Evolutionary conservation across 2,888 invertebrate genomes (phyloP).

Genomic region (Leuctra nigra): DNA sequence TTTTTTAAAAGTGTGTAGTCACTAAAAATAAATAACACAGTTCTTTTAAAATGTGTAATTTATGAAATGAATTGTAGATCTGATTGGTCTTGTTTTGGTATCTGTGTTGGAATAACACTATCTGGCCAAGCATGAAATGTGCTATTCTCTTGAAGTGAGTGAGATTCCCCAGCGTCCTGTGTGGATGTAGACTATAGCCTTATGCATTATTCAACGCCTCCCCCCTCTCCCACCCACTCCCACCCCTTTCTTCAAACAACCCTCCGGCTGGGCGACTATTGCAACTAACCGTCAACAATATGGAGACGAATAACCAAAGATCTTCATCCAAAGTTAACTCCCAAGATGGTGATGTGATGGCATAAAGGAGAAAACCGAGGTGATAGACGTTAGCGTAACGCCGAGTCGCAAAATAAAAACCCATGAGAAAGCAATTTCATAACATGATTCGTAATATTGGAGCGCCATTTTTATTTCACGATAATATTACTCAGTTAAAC

Average conservation of each 20-base stretch:
- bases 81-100: too few species aligned
- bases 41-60: too few species aligned
- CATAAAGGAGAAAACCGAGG: neutral
- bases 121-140: neutral
- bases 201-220: conserved; percentile 12
- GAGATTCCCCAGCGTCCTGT: conserved; percentile 2
- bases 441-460: too few species aligned
- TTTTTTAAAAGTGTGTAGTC: too few species aligned
- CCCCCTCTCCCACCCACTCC: neutral
- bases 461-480: too few species aligned
- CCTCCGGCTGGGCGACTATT: conserved; percentile 14
- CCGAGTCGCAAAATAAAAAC: too few species aligned
- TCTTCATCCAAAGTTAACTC: conserved; percentile 8
- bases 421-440: too few species aligned
- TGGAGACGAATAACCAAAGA: conserved; percentile 24
- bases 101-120: neutral
- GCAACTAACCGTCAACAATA: conserved; percentile 27
- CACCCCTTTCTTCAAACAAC: conserved; percentile 5
- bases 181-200: conserved; percentile 10
- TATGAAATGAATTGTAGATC: too few species aligned
- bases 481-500: too few species aligned
- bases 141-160: neutral
- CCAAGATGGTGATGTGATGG: conserved; percentile 7
- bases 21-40: too few species aligned
- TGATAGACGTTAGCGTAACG: too few species aligned